A percentile compares a stretch with the other conserved stretches of the same genome.
Conservation (phyloP, 1,140 invertebrate species). For the Rhopalosiphum padi region DNA sequence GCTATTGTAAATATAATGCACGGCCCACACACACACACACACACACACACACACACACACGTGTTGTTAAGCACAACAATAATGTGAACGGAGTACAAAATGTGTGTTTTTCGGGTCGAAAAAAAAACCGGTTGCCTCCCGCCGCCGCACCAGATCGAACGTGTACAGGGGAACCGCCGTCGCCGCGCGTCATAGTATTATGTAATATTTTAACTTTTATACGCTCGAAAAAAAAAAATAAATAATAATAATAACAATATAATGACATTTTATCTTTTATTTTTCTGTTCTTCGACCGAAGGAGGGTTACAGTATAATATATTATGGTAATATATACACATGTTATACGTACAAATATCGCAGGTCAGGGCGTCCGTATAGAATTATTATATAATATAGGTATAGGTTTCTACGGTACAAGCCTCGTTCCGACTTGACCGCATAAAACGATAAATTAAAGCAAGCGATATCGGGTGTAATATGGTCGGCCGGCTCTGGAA, state of each 20-base stretch:
- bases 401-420: too few relatives aligned
- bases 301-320: not conserved
- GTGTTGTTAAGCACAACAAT: too few relatives aligned
- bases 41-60: too few relatives aligned
- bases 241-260: not conserved
- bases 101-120: not conserved
- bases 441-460: not conserved
- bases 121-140: not conserved
- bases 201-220: not conserved
- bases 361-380: not conserved
- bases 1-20: not conserved
- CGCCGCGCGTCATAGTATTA: too few relatives aligned
- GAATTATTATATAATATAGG: not conserved
- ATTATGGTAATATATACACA: not conserved
- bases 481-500: not conserved
- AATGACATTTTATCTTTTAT: not conserved
- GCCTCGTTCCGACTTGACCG: not conserved
- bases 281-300: not conserved
- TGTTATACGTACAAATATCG: not conserved
- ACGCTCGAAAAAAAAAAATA: too few relatives aligned
- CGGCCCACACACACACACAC: too few relatives aligned
- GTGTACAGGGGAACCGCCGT: too few relatives aligned
- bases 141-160: not conserved
- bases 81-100: too few relatives aligned
- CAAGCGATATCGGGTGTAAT: too few relatives aligned